These are phyloP conservation scores for Urocynchramus pylzowi DNA, from an alignment of 2,113 vertebrate species.

Conservation along the genomic window DNA sequence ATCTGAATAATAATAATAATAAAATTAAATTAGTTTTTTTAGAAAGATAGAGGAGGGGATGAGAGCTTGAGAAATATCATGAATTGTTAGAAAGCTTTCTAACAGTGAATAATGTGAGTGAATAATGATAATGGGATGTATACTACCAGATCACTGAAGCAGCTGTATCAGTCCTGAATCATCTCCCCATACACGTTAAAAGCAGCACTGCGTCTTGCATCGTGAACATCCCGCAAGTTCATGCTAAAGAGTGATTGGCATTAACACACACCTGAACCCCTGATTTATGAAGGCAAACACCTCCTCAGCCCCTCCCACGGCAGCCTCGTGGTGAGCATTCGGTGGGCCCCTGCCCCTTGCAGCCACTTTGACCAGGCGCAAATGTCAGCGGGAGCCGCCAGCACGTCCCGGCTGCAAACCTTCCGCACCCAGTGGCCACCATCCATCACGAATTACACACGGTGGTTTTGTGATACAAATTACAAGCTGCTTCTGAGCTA, in stretches of 20 bases:
- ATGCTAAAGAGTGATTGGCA: background rate
- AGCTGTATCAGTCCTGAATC: constrained; percentile 22
- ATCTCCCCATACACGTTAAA: background rate
- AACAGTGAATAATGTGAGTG: constrained; percentile 8
- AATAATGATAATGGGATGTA: constrained; percentile 3
- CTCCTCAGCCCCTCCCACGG: background rate
- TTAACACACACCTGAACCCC: background rate
- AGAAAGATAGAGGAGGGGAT: background rate
- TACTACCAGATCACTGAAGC: background rate
- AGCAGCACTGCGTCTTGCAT: background rate
- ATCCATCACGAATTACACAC: background rate
- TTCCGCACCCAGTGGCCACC: background rate
- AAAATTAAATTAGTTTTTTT: background rate
- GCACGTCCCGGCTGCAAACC: background rate
- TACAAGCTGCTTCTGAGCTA: background rate
- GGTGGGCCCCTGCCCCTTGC: background rate
- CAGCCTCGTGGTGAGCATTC: background rate
- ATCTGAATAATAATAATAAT: constrained; percentile 33
- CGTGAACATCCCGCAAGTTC: background rate
- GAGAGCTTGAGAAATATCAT: constrained; percentile 4
- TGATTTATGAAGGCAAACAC: background rate
- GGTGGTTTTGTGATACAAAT: background rate
- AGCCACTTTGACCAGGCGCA: background rate
- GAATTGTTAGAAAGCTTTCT: constrained; percentile 57
- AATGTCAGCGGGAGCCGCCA: background rate